Conservation (phyloP, 2,888 invertebrate species). For the Drosophila macrothrix region DNA sequence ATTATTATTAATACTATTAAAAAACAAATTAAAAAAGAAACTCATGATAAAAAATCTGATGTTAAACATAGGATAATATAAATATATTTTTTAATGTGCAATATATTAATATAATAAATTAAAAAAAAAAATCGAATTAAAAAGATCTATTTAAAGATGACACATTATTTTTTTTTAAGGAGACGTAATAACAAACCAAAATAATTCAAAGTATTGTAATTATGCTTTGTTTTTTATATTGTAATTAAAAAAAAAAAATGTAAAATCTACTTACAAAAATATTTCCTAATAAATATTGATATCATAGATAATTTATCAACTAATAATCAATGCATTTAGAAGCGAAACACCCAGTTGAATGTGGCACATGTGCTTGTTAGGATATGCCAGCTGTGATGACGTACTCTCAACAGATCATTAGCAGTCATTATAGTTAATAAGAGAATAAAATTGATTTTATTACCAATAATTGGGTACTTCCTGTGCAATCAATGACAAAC, state of each 20-base stretch:
- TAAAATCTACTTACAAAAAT: not conserved
- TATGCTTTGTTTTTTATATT: no score
- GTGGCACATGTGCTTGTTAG: slow-evolving; percentile 12
- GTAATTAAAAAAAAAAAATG: no score
- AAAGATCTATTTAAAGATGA: not conserved
- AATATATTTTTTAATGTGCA: no score
- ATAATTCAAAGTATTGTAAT: not conserved
- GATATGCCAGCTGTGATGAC: slow-evolving; percentile 16
- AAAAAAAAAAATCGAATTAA: no score
- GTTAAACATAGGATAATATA: not conserved
- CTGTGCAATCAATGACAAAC: slow-evolving; percentile 39
- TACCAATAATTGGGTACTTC: slow-evolving; percentile 56
- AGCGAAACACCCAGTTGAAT: not conserved
- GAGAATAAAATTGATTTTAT: slow-evolving; percentile 33
- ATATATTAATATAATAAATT: no score
- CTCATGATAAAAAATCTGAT: not conserved
- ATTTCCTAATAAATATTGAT: not conserved
- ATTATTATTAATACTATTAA: not conserved
- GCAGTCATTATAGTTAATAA: slow-evolving; percentile 39
- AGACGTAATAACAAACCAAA: not conserved
- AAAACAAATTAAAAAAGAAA: not conserved
- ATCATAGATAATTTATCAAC: not conserved
- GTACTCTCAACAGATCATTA: slow-evolving; percentile 33
- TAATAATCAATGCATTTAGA: not conserved
- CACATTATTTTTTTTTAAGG: not conserved